Percentiles rank a stretch among this genome's conserved stretches.
Conservation (phyloP, 2,888 invertebrate species). For the Kuschelorhynchus macadamiae region DNA sequence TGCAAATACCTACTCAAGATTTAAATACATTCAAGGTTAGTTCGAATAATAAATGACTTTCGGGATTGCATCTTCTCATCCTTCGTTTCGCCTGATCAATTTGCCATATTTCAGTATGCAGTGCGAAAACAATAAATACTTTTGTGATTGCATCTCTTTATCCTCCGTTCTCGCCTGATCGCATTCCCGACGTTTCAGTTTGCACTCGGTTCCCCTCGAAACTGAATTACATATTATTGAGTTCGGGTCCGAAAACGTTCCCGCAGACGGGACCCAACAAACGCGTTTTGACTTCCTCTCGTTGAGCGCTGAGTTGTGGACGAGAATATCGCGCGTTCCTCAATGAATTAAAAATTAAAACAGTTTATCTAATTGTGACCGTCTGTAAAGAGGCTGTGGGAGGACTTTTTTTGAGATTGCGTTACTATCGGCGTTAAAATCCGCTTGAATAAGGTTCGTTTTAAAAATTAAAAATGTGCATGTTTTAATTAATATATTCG, state of each 20-base stretch:
- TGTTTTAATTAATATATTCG: neutral
- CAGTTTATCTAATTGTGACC: conserved; percentile 8
- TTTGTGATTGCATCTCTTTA: too few relatives aligned
- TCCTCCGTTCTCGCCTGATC: too few relatives aligned
- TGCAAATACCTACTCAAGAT: too few relatives aligned
- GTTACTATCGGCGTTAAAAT: neutral
- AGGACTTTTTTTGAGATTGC: conserved; percentile 2
- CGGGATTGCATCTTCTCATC: neutral
- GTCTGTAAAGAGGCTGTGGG: conserved; percentile 10
- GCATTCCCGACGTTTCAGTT: neutral
- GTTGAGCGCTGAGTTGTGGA: conserved; percentile 1
- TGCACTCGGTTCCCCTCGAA: conserved; percentile 20
- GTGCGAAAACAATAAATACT: too few relatives aligned
- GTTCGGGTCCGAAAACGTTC: conserved; percentile 18
- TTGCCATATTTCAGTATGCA: too few relatives aligned
- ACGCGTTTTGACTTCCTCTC: conserved; percentile 25
- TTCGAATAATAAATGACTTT: neutral
- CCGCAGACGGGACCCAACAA: conserved; percentile 8
- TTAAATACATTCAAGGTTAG: neutral
- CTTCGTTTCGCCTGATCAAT: neutral
- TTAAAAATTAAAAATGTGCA: neutral
- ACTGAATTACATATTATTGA: conserved; percentile 5
- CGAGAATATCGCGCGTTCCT: conserved; percentile 16
- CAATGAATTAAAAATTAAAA: neutral
- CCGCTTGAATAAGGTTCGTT: conserved; percentile 11